phyloP scores from a whole-genome alignment of 2,113 vertebrate genomes.

The Takifugu bimaculatus region DNA sequence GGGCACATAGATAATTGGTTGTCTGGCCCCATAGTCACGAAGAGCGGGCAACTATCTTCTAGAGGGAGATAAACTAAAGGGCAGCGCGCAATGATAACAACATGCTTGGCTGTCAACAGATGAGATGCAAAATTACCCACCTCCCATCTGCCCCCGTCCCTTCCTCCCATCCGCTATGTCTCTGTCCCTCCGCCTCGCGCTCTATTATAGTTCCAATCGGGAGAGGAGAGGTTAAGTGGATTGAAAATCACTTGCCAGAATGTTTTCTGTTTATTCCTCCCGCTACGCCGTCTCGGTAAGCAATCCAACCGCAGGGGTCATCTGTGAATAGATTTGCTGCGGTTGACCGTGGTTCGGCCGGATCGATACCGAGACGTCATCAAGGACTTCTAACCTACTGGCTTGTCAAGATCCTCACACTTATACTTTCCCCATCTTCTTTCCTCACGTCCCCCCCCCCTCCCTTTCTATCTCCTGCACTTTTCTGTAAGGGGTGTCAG shows the following conservation, averaged over 20 bases:
- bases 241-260: slow-evolving; percentile 61
- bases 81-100: slow-evolving; percentile 69
- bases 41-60: slow-evolving; percentile 68
- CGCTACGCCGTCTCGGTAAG: not conserved
- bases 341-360: slow-evolving; percentile 47
- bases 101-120: slow-evolving; percentile 74
- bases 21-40: slow-evolving; percentile 67
- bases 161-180: slow-evolving; percentile 24
- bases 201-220: slow-evolving; percentile 56
- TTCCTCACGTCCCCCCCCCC: slow-evolving; percentile 19
- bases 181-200: slow-evolving; percentile 38
- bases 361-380: slow-evolving; percentile 66
- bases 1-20: slow-evolving; percentile 80
- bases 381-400: slow-evolving; percentile 49
- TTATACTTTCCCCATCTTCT: slow-evolving; percentile 22
- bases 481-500: slow-evolving; percentile 35
- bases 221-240: slow-evolving; percentile 68
- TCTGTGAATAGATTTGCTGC: slow-evolving; percentile 58
- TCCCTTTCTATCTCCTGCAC: slow-evolving; percentile 28
- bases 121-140: slow-evolving; percentile 63
- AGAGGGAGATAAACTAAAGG: slow-evolving; percentile 74
- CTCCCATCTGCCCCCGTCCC: not conserved
- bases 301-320: slow-evolving; percentile 41
- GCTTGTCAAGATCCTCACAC: slow-evolving; percentile 7
- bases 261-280: slow-evolving; percentile 49